phyloP scores from a whole-genome alignment of 2,113 vertebrate genomes.

The Glaucidium brasilianum region DNA sequence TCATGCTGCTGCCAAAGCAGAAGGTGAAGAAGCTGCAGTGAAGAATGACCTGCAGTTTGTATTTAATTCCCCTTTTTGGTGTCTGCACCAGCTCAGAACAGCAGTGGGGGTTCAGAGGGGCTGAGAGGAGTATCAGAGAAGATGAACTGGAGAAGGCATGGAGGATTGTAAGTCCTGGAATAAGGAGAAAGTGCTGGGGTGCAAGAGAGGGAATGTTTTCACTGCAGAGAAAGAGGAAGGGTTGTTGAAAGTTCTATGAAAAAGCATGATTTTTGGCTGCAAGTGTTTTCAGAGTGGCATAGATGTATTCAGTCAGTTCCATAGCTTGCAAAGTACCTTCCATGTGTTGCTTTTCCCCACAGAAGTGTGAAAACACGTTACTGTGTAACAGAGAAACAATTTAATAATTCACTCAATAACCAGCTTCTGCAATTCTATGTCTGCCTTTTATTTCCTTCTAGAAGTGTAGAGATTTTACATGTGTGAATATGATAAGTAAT shows the following conservation, averaged over 20 bases:
- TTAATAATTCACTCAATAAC: background rate
- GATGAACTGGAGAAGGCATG: background rate
- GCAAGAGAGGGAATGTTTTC: background rate
- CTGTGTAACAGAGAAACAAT: background rate
- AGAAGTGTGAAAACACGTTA: background rate
- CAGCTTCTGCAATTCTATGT: background rate
- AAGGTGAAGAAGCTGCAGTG: conserved; percentile 2
- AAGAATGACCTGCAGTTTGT: background rate
- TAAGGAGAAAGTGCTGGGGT: background rate
- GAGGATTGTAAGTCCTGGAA: background rate
- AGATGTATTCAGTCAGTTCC: background rate
- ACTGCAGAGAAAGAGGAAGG: background rate
- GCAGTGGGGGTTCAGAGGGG: background rate
- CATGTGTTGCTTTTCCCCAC: background rate
- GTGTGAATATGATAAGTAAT: background rate
- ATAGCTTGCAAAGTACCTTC: background rate
- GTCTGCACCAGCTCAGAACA: background rate
- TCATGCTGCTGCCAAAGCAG: conserved; percentile 7
- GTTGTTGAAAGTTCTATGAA: background rate
- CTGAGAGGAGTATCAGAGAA: background rate
- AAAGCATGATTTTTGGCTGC: background rate
- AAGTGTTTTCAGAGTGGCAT: background rate
- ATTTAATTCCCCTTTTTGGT: background rate
- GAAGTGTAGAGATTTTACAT: background rate
- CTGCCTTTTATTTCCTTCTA: background rate